Conservation (phyloP, 2,797 vertebrate genomes). For the Cercopithecus mitis region DNA sequence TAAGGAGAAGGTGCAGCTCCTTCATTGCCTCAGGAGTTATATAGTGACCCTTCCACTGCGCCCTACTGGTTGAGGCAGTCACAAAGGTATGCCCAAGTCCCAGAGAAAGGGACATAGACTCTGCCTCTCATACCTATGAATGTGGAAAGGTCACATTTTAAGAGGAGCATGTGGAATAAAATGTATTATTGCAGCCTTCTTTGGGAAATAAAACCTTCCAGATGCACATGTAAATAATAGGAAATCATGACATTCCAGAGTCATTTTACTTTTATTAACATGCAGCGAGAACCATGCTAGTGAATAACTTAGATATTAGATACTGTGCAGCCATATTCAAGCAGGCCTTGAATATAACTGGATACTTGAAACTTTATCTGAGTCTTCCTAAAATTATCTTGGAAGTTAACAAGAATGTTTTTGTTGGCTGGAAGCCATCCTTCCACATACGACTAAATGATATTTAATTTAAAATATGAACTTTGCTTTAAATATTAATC, state of each 20-base stretch:
- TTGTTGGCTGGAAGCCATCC: constrained; percentile 71
- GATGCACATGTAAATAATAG: background rate
- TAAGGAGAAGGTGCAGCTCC: background rate
- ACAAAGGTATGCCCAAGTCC: background rate
- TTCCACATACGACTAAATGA: constrained; percentile 76
- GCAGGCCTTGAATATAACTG: constrained; percentile 71
- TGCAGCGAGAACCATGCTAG: constrained; percentile 62
- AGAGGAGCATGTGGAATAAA: background rate
- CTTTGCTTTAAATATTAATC: constrained; percentile 79
- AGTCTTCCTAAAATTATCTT: constrained; percentile 78
- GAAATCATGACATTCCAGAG: constrained; percentile 73
- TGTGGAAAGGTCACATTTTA: background rate
- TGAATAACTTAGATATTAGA: constrained; percentile 78
- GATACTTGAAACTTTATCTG: constrained; percentile 70
- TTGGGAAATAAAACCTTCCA: background rate
- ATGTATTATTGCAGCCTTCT: background rate
- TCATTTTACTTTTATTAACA: constrained; percentile 80
- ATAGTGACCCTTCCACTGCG: background rate
- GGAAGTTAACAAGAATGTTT: constrained; percentile 76
- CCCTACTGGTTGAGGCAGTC: background rate
- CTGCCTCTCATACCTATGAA: background rate
- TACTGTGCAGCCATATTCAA: constrained; percentile 39
- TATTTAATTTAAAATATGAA: constrained; percentile 82
- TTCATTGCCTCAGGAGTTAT: background rate
- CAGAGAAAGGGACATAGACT: background rate